Base-by-base conservation (phyloP, 2,888 invertebrate genomes). In the Eilema caniola region DNA sequence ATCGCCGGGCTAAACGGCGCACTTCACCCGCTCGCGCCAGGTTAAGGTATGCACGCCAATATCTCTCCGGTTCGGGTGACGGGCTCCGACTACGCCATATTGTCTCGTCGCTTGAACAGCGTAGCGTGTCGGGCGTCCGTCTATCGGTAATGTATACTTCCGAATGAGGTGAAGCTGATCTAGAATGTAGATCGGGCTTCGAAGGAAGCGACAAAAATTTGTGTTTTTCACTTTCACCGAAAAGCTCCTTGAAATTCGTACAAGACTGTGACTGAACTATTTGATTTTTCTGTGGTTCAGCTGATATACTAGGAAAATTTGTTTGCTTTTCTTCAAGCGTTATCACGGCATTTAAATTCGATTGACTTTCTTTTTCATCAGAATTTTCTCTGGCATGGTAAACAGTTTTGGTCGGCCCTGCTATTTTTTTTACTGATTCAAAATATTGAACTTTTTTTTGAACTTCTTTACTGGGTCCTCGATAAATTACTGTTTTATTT, bases 391-490 rank as follows among this genome's bases (percentile, higher is more conserved):
- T 92, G 0, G 96, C 95, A 72, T 95, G 96, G 77, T 96, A 96
- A 71, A 96, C 89, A 8, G 91, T 94, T 76, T 92, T 93, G 56
- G 90, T 89, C 65, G 93, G 89, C n/a, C 96, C 95, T 47, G 93
- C 90, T 7, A 95, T 89, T 66, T 93, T 95, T 79, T 96, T 96
- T 0, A 96, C 96, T 3, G 96, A 97, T 90, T 98, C 98, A 86
- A 98, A 98, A 90, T 97, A 98, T 88, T 97, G 97, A 0, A 98
- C 97, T 89, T 97, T 98, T 82, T 96, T 96, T 70, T 96, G 96
- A 0, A 97, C 96, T 78, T 96, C 96, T 71, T 97, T 96, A 74
- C 96, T 96, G 3, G 95, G 94, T 12, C 93, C 96, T 59, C 96
- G 94, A 78, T 95, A 96, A 68, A 97, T 96, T 0, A 97, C 97